Evolutionary conservation across 2,888 invertebrate species (phyloP).

Genomic region (Caradrina kadenii): DNA sequence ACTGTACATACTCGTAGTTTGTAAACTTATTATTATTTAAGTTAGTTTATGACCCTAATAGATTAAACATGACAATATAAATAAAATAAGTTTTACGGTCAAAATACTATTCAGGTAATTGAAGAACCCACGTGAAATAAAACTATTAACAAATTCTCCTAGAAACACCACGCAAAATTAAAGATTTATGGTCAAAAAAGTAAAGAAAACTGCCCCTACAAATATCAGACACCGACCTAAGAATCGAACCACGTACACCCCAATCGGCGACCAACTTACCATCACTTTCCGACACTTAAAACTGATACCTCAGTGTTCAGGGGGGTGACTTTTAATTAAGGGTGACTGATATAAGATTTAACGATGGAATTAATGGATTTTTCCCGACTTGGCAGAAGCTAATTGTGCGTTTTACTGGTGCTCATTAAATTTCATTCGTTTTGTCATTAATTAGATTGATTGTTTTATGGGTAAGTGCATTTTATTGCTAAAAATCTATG

Average conservation of each 20-base stretch:
- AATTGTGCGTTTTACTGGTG: slow-evolving; percentile 69
- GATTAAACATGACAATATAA: too few species aligned
- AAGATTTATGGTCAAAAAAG: too few species aligned
- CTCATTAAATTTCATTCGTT: slow-evolving; percentile 65
- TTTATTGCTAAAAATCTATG: not conserved
- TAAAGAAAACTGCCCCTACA: not conserved
- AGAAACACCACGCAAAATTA: too few species aligned
- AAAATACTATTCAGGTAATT: too few species aligned
- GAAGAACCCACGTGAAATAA: too few species aligned
- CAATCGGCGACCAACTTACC: slow-evolving; percentile 8
- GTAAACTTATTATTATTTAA: too few species aligned
- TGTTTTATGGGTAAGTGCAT: slow-evolving; percentile 45
- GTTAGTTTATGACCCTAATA: too few species aligned
- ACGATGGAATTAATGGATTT: slow-evolving; percentile 70
- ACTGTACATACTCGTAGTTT: too few species aligned
- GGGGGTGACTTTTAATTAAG: slow-evolving; percentile 71
- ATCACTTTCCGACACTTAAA: slow-evolving; percentile 36
- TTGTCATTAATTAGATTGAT: slow-evolving; percentile 61
- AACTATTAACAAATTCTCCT: too few species aligned
- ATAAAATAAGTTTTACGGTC: too few species aligned
- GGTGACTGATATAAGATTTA: slow-evolving; percentile 73
- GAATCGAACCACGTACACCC: slow-evolving; percentile 10
- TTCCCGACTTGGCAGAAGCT: slow-evolving; percentile 64
- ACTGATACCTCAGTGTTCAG: slow-evolving; percentile 31
- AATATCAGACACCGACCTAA: not conserved